Conservation (phyloP, 2,113 vertebrate species). For the Azemiops feae region DNA sequence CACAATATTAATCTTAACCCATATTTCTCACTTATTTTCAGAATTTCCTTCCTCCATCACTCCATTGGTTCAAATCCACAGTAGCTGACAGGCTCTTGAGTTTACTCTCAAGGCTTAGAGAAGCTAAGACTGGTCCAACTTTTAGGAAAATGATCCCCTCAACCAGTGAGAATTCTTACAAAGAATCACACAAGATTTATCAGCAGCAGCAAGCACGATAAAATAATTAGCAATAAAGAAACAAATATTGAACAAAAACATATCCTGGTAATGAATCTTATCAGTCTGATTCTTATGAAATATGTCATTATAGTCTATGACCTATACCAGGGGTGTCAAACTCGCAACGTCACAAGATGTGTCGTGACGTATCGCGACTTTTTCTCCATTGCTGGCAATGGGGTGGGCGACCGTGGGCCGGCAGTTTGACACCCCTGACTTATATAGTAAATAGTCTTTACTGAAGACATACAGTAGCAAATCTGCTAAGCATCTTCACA, state of each 20-base stretch:
- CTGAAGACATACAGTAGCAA: not conserved
- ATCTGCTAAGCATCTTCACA: not conserved
- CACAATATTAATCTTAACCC: not conserved
- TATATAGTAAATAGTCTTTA: not conserved
- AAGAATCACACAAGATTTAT: not conserved
- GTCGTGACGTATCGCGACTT: too few relatives aligned
- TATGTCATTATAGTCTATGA: too few relatives aligned
- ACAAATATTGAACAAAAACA: not conserved
- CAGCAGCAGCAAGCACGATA: not conserved
- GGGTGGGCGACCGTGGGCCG: too few relatives aligned
- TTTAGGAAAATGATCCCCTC: not conserved
- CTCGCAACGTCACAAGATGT: too few relatives aligned
- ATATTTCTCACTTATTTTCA: not conserved
- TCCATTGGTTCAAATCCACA: not conserved
- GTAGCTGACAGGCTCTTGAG: not conserved
- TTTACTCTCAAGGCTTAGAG: not conserved
- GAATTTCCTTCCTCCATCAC: not conserved
- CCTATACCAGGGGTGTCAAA: not conserved
- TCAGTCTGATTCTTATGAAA: not conserved
- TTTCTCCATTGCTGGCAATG: too few relatives aligned
- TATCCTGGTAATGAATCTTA: not conserved
- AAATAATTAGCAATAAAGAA: not conserved
- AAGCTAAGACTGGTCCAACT: not conserved
- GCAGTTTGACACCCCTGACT: too few relatives aligned
- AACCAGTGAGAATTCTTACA: not conserved